Evolutionary conservation across 2,113 vertebrate genomes (phyloP).

Genomic region (Bombycilla garrulus): DNA sequence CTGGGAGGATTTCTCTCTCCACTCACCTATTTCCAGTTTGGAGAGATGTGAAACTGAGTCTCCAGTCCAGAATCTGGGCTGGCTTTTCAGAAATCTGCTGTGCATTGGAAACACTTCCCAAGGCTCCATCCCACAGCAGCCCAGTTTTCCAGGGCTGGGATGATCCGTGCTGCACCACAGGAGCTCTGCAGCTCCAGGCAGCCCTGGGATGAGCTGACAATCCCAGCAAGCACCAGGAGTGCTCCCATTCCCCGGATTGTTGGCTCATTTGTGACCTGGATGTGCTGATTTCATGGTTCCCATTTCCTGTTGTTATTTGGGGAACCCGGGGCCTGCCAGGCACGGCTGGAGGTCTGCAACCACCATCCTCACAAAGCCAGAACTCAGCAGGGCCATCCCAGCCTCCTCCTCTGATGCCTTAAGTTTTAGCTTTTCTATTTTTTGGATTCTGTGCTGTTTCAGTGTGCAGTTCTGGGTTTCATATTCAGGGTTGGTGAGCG

Average conservation of each 20-base stretch:
- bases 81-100: not conserved
- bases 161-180: rapidly evolving
- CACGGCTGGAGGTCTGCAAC: not conserved
- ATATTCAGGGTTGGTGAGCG: too few species aligned
- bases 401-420: not conserved
- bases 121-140: not conserved
- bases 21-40: not conserved
- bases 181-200: not conserved
- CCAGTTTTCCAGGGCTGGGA: not conserved
- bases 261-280: not conserved
- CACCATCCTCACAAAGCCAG: not conserved
- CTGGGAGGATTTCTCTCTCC: not conserved
- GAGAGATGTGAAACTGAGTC: not conserved
- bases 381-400: not conserved
- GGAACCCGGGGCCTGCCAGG: not conserved
- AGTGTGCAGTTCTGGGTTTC: too few species aligned
- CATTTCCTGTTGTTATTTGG: not conserved
- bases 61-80: not conserved
- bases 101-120: not conserved
- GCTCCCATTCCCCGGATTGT: rapidly evolving
- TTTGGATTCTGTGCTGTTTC: too few species aligned
- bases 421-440: too few species aligned
- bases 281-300: rapidly evolving
- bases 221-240: not conserved
- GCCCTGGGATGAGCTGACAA: not conserved